These are phyloP conservation scores for rabbit (Oryctolagus cuniculus) DNA, from an alignment of 2,113 vertebrate genomes.

Conservation along the genomic window DNA sequence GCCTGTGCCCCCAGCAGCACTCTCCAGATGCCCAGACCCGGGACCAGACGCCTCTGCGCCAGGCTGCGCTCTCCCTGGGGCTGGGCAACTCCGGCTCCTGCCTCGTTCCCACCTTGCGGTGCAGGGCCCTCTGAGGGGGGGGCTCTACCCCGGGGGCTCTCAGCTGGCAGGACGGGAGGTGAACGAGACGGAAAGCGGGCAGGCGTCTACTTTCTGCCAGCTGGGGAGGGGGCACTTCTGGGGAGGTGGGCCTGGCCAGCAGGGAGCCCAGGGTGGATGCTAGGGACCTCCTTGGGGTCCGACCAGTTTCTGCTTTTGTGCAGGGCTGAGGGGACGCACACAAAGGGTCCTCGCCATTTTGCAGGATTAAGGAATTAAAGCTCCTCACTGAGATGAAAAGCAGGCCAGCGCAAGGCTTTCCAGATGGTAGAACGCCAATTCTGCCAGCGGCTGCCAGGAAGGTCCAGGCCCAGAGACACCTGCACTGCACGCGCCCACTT, in stretches of 20 bases:
- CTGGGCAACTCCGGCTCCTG: neutral
- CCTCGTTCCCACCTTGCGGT: neutral
- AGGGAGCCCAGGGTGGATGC: accelerated
- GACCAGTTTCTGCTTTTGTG: neutral
- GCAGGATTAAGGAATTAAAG: slow-evolving; percentile 52
- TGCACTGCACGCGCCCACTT: neutral
- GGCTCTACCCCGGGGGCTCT: neutral
- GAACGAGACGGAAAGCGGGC: neutral
- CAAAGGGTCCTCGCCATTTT: slow-evolving; percentile 45
- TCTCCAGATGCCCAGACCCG: neutral
- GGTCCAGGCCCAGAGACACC: slow-evolving; percentile 8
- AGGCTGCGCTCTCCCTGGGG: neutral
- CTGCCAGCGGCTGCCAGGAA: neutral
- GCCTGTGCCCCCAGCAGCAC: neutral
- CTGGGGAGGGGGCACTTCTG: accelerated
- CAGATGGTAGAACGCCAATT: slow-evolving; percentile 59
- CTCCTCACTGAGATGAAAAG: neutral
- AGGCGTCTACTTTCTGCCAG: neutral
- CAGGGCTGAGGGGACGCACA: neutral
- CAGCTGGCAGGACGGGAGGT: neutral
- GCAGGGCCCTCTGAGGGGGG: neutral
- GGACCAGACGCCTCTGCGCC: neutral
- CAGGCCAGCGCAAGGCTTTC: neutral
- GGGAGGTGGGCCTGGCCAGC: neutral
- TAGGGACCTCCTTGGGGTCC: neutral